Evolutionary conservation across 2,113 vertebrate genomes (phyloP).

Genomic region (Macrotis lagotis): DNA sequence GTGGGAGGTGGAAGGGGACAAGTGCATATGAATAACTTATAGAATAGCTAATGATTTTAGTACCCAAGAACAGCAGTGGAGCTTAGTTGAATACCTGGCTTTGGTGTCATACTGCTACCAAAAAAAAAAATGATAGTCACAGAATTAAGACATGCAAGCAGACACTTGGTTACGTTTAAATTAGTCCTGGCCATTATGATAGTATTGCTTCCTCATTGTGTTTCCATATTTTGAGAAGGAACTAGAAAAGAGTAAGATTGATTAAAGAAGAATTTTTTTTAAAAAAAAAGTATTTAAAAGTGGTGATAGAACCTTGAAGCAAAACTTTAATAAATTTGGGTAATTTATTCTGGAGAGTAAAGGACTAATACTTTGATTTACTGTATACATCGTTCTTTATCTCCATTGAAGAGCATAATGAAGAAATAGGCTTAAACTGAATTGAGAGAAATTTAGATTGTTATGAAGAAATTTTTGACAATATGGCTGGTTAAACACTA

Average conservation of each 20-base stretch:
- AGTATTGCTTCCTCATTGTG: neutral
- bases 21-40: neutral
- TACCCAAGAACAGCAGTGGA: neutral
- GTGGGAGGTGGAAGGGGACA: too few species aligned
- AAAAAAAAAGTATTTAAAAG: neutral
- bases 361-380: neutral
- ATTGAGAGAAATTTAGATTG: conserved; percentile 33
- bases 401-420: neutral
- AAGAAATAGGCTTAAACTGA: neutral
- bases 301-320: neutral
- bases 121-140: neutral
- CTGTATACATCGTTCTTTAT: conserved; percentile 5
- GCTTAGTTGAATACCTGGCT: neutral
- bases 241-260: conserved; percentile 10
- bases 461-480: neutral
- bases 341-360: neutral
- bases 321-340: neutral
- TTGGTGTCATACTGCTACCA: neutral
- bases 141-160: neutral
- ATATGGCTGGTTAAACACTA: conserved; percentile 41
- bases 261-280: neutral
- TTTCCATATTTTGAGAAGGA: conserved; percentile 13
- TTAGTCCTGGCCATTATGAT: neutral
- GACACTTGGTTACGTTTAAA: neutral
- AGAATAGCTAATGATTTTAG: neutral